Evolutionary conservation across 2,797 vertebrate species (phyloP).

Genomic region (Agapornis canus): DNA sequence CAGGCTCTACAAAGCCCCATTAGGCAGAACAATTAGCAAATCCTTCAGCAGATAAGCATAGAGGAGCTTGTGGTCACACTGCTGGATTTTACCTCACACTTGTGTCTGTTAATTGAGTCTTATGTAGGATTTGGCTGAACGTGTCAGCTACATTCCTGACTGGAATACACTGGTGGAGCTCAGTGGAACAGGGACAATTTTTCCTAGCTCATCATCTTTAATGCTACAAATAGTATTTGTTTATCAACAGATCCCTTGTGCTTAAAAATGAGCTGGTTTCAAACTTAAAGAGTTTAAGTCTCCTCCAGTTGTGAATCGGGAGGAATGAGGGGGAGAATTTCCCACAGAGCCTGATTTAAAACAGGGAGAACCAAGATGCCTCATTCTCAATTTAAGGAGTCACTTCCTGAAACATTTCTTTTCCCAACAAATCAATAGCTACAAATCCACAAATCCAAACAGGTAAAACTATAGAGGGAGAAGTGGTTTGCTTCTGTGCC

Average conservation of each 20-base stretch:
- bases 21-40: slow-evolving; percentile 53
- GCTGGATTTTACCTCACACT: not conserved
- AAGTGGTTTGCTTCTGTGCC: not conserved
- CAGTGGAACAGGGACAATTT: not conserved
- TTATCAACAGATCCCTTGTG: not conserved
- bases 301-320: not conserved
- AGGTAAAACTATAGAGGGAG: not conserved
- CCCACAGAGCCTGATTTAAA: not conserved
- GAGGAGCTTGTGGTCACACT: not conserved
- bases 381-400: not conserved
- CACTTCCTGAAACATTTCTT: not conserved
- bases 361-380: not conserved
- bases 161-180: not conserved
- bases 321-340: not conserved
- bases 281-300: not conserved
- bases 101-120: not conserved
- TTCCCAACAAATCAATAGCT: not conserved
- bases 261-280: not conserved
- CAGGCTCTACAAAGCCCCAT: not conserved
- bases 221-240: not conserved
- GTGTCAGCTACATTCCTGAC: not conserved
- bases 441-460: not conserved
- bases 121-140: not conserved
- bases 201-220: not conserved
- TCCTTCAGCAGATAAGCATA: slow-evolving; percentile 24